Evolutionary conservation across 2,797 vertebrate genomes (phyloP), one percentile per base, ranked within the genome.

Genomic region (Setipinna tenuifilis): DNA sequence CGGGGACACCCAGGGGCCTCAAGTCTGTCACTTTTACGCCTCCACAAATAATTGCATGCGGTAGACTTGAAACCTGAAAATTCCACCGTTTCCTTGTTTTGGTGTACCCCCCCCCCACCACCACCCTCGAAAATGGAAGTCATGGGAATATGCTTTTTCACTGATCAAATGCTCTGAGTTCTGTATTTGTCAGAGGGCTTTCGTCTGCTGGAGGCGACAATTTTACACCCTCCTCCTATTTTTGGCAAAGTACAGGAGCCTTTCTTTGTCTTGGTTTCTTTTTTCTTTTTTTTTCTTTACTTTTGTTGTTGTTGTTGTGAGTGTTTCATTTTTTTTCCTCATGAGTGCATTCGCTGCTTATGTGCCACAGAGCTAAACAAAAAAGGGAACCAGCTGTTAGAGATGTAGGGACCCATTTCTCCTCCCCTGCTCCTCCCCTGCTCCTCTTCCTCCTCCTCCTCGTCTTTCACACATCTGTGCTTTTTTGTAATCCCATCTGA

Each of bases 11-110:
- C 68, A 71, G 28, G 68, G 71, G 31, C 5, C 35, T 78, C 31
- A 19, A 44, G 71, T 78, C 71, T 78, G 71, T 78, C 71, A 78
- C 71, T 78, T 78, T 44, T 78, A 78, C 71, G 41, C 71, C 71
- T n/a, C 35, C 71, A 21, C 71, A 78, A 78, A 78, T 78, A 78
- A 78, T 78, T 78, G 71, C 35, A 78, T 78, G 71, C 44, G 71
- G 35, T 21, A 78, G 71, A 44, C 35, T 78, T 78, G 25, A 35
- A 78, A 78, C 35, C 19, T 17, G 71, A 78, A 78, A 21, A 78
- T 44, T 41, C 16, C 71, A 41, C 68, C 31, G 31, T 21, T 44
- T 21, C 71, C 68, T 41, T 75, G 14, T 75, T 75, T 28, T n/a
- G 17, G 31, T 41, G 71, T 16, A 21, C 21, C 21, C 71, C 71